Base-by-base conservation (phyloP, 1,140 invertebrate genomes). In the Stenopsyche tienmushanensis region DNA sequence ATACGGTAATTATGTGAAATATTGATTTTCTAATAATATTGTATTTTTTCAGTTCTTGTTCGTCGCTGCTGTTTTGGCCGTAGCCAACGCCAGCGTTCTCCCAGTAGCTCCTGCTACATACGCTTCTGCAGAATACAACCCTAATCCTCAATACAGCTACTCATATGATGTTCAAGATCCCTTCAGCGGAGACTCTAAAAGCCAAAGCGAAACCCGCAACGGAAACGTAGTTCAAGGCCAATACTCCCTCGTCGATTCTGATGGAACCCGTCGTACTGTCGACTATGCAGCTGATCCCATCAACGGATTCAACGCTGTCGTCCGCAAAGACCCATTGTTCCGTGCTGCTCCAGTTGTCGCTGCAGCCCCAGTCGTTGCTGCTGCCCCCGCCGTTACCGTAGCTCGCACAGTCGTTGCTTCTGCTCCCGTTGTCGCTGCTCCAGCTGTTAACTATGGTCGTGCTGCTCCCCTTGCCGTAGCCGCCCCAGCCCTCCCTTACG, bases 151-250 rank as follows among this genome's bases (percentile, higher is more conserved):
- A 72, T 83, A 83, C 71, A 78, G 76, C 45, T 84, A 80, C 72
- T 80, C 81, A 20, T 85, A 85, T 72, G 79, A 83, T 52, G 78
- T 85, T 17, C 79, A 83, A 71, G 84, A 86, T 62, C 76, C 80
- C 25, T 79, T 83, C 70, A 86, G 80, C 42, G 83, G 86, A 8
- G 83, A 85, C 70, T 78, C 80, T 67, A 84, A 86, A 73, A 81
- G 79, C 66, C 83, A 85, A 73, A 76, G 82, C 53, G 83, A 85
- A 74, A 79, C 76, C 17, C 76, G 83, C 2, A 77, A 80, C 55
- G 83, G 83, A 42, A 83, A 84, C 67, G 77, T 83, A 52, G 83
- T 84, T 8, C 77, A 82, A 70, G 83, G 83, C 62, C 74, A 74
- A 45, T 83, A 84, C 72, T 80, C 78, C 7, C 69, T 84, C 3